A percentile compares a stretch with the other conserved stretches of the same genome.
phyloP scores from a whole-genome alignment of 53 echinoderm and acorn worm species.

The Luidia sarsii region DNA sequence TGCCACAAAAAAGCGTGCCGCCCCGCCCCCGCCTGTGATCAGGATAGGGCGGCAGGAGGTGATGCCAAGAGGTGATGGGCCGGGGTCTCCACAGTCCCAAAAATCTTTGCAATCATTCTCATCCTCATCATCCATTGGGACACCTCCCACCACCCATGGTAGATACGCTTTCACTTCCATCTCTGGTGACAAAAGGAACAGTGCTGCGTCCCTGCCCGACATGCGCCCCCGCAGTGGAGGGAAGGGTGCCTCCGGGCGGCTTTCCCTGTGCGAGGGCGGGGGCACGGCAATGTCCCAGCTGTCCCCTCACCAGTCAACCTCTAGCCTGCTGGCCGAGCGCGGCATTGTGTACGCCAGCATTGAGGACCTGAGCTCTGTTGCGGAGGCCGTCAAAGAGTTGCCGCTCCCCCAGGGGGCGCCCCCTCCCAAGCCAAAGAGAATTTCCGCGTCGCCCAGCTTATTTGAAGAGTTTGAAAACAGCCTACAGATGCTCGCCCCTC shows the following conservation, averaged over 20 bases:
- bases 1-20: slow-evolving; percentile 31
- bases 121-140: slow-evolving; percentile 43
- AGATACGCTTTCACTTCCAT: neutral
- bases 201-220: slow-evolving; percentile 29
- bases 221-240: neutral
- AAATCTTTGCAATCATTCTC: slow-evolving; percentile 38
- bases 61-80: neutral
- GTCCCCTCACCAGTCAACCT: slow-evolving; percentile 35
- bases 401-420: slow-evolving; percentile 80
- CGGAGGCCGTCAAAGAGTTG: slow-evolving; percentile 67
- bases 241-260: neutral
- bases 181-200: slow-evolving; percentile 19
- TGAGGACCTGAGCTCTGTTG: slow-evolving; percentile 56
- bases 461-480: slow-evolving; percentile 32
- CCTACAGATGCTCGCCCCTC: neutral
- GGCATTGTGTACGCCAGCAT: slow-evolving; percentile 44
- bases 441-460: slow-evolving; percentile 13
- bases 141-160: slow-evolving; percentile 2
- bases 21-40: slow-evolving; percentile 34
- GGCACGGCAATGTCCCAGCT: slow-evolving; percentile 26
- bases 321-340: slow-evolving; percentile 21
- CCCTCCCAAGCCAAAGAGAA: slow-evolving; percentile 91
- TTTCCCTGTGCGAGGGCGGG: neutral
- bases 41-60: slow-evolving; percentile 2
- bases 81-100: slow-evolving; percentile 37